Base-by-base conservation (phyloP, 2,888 invertebrate genomes). In the Drosophila anomalipes region DNA sequence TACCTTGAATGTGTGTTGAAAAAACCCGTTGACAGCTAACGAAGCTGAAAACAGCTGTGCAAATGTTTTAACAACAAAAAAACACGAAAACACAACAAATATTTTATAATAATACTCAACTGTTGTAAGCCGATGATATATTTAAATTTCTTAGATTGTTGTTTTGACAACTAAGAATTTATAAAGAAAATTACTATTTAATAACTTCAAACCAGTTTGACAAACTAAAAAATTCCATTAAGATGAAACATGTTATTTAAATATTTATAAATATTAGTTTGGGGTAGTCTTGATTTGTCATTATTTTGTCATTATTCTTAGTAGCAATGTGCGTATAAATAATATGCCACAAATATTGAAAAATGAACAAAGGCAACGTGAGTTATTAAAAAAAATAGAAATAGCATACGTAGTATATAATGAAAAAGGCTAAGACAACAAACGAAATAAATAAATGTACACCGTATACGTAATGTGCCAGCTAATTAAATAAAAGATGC, bases 1-100 rank as follows among this genome's bases (percentile, higher is more conserved):
- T 76, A 86, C 86, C 86, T 86, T 86, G 86, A 89, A 88, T 87
- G 72, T 70, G 63, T 83, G 84, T 75, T 74, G 85, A 83, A 79
- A 77, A 70, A 57, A 32, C 57, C 41, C 67, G 70, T 58, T 65
- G 54, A 65, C 72, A 60, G 70, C 47, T 26, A 70, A 51, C 61
- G 54, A 70, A 66, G 60, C 69, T 26, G 19, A 70, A 79, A 85
- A 82, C 85, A 89, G 85, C 85, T 85, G 89, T 74, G 82, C 75
- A 75, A 84, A 87, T 69, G 74, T 37, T 65, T 70, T 28, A 70
- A 56, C 19, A 57, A 44, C 37, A 54, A 71, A 68, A 56, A 53
- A 30, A 33, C 12, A 5, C 28, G 10, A 39, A 56, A 22, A 19
- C 19, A 16, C 19, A 58, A 35, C 16, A 56, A 26, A 51, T 30